A percentile compares a stretch with the other conserved stretches of the same genome.
phyloP scores from a whole-genome alignment of 2,113 vertebrate species.

The Lanius collurio region DNA sequence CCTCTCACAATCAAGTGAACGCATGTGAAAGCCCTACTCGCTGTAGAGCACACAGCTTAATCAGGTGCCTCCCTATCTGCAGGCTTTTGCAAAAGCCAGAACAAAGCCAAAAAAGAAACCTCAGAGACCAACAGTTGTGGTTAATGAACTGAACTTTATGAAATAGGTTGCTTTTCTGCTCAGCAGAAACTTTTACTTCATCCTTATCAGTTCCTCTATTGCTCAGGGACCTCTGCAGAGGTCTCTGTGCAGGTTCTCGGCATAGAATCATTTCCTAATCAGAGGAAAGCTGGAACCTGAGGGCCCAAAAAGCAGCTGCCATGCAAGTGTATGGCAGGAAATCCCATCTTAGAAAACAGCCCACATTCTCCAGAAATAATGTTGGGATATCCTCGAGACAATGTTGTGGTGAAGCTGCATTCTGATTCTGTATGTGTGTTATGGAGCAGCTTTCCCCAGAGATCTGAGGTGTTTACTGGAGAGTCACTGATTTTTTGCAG shows the following conservation, averaged over 20 bases:
- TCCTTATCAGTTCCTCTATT: neutral
- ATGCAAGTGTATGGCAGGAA: neutral
- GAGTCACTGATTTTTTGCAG: neutral
- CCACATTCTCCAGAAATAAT: neutral
- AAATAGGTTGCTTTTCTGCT: neutral
- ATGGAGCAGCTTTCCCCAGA: neutral
- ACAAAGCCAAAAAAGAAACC: neutral
- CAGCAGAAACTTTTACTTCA: neutral
- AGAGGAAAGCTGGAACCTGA: neutral
- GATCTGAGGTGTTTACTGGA: neutral
- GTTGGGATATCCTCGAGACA: neutral
- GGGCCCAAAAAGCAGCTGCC: neutral
- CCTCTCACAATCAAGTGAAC: neutral
- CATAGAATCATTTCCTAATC: neutral
- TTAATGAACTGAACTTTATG: neutral
- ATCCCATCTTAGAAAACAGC: neutral
- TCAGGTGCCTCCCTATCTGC: neutral
- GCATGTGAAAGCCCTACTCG: rapidly evolving
- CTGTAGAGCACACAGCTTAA: neutral
- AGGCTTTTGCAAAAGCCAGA: neutral
- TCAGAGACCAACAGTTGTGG: neutral
- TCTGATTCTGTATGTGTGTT: neutral
- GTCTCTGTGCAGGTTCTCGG: neutral
- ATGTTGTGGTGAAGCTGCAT: neutral
- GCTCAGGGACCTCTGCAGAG: neutral